Evolutionary conservation across 1,140 invertebrate species (phyloP).

Genomic region (Drosophila takahashii): DNA sequence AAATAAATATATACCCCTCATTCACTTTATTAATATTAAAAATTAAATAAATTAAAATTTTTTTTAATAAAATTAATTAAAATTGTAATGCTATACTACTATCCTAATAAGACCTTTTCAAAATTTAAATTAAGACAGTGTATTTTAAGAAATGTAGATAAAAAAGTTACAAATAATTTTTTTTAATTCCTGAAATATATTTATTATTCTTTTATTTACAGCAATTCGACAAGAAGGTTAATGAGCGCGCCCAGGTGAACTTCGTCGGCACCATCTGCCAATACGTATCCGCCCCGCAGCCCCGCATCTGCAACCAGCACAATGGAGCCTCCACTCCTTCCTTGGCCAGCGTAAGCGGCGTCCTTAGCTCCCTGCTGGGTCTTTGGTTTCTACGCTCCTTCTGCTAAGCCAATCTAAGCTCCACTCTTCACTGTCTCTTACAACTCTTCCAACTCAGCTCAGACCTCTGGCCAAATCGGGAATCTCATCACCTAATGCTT

Average conservation of each 20-base stretch:
- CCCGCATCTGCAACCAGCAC: conserved; percentile 64
- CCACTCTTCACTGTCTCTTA: conserved; percentile 1
- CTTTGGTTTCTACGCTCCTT: conserved; percentile 51
- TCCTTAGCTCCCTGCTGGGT: conserved; percentile 62
- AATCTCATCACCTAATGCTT: conserved; percentile 47
- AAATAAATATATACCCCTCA: no score
- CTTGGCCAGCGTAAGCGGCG: conserved; percentile 53
- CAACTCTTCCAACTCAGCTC: conserved; percentile 25
- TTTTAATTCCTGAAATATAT: no score
- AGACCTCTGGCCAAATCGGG: conserved; percentile 25
- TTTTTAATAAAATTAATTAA: no score
- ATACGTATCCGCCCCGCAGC: conserved; percentile 68
- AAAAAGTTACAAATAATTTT: no score
- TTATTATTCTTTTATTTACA: conserved; percentile 6
- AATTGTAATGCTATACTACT: no score
- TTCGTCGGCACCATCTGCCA: conserved; percentile 68
- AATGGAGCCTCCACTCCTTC: conserved; percentile 53
- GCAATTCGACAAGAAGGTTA: conserved; percentile 75
- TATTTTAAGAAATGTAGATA: no score
- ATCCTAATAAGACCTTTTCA: no score
- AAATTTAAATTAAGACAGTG: no score
- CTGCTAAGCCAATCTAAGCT: conserved; percentile 36
- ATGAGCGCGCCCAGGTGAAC: conserved; percentile 68
- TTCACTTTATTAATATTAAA: no score
- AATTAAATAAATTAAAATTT: no score